A percentile compares a stretch with the other conserved stretches of the same genome.
phyloP scores from a whole-genome alignment of 2,888 invertebrate genomes.

The Parapristionchus giblindavisi region DNA sequence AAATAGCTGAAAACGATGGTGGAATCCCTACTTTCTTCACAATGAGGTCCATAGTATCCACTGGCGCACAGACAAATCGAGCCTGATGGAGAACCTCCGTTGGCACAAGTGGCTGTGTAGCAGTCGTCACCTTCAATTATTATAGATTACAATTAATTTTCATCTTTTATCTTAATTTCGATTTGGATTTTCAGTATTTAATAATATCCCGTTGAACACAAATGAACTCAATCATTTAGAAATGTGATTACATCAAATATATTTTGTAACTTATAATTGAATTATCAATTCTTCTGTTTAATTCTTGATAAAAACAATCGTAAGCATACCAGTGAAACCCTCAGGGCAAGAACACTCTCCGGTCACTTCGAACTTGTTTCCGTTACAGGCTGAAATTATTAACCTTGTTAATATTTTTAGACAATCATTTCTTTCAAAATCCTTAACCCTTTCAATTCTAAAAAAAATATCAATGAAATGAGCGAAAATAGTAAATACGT shows the following conservation, averaged over 20 bases:
- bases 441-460: not conserved
- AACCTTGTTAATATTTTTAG: not conserved
- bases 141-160: not conserved
- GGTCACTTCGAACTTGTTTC: slow-evolving; percentile 1
- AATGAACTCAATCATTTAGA: no score
- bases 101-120: slow-evolving; percentile 16
- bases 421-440: not conserved
- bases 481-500: no score
- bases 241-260: no score
- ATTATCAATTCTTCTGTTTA: not conserved
- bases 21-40: not conserved
- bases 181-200: no score
- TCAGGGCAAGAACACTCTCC: slow-evolving; percentile 25
- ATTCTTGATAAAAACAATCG: not conserved
- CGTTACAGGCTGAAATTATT: not conserved
- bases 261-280: no score
- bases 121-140: slow-evolving; percentile 16
- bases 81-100: slow-evolving; percentile 22
- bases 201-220: no score
- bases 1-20: not conserved
- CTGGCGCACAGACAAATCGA: slow-evolving; percentile 31
- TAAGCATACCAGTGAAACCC: slow-evolving; percentile 34
- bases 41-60: slow-evolving; percentile 33
- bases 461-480: no score
- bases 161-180: not conserved